phyloP scores from a whole-genome alignment of 1,140 invertebrate genomes.

The Aphaenogaster rudis region DNA sequence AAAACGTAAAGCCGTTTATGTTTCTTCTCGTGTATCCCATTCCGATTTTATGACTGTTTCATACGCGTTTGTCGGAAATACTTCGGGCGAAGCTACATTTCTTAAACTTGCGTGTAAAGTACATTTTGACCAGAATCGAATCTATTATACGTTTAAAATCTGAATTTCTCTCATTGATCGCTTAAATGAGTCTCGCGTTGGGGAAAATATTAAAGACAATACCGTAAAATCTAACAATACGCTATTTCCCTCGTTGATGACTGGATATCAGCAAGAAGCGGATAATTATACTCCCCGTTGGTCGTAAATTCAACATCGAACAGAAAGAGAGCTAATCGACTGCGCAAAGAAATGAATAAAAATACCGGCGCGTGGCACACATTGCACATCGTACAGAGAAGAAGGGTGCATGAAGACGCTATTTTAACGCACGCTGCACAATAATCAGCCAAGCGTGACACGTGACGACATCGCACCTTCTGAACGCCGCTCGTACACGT shows the following conservation, averaged over 20 bases:
- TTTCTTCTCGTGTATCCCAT: not conserved
- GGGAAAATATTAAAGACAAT: not conserved
- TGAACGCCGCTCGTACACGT: slow-evolving; percentile 23
- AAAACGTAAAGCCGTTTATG: slow-evolving; percentile 20
- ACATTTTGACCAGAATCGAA: not conserved
- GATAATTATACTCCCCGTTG: not conserved
- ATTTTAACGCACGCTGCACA: slow-evolving; percentile 41
- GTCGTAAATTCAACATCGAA: not conserved
- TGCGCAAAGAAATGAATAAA: slow-evolving; percentile 40
- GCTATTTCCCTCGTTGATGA: not conserved
- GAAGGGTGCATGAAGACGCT: slow-evolving; percentile 32
- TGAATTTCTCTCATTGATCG: not conserved
- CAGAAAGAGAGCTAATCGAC: slow-evolving; percentile 29
- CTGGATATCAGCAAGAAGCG: not conserved
- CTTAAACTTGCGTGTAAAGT: not conserved
- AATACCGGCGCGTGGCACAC: slow-evolving; percentile 27
- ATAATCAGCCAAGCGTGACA: slow-evolving; percentile 66
- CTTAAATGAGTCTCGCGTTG: not conserved
- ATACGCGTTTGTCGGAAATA: not conserved
- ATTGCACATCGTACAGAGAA: not conserved
- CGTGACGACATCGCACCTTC: slow-evolving; percentile 58
- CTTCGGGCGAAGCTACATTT: not conserved
- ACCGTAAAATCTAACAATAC: slow-evolving; percentile 2
- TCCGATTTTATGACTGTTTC: not conserved
- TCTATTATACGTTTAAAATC: not conserved